Percentiles rank a stretch among this genome's conserved stretches.
Evolutionary conservation across 2,888 invertebrate genomes (phyloP).

Genomic region (Globia sparganii): DNA sequence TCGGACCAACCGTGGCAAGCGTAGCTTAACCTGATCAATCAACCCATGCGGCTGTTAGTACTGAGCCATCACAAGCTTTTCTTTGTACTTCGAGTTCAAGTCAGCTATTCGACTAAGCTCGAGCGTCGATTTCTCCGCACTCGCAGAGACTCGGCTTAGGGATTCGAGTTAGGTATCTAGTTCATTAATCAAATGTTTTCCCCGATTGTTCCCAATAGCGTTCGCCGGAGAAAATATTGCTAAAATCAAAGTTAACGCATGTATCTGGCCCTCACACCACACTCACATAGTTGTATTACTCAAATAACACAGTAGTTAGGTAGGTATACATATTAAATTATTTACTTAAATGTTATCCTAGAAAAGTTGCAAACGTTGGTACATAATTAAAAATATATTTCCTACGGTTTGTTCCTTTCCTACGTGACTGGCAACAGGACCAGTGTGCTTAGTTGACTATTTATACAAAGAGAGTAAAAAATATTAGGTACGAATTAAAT

Average conservation of each 20-base stretch:
- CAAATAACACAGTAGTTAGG: no score
- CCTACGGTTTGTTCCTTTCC: not conserved
- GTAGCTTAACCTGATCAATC: no score
- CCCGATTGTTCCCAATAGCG: constrained; percentile 49
- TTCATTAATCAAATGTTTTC: constrained; percentile 51
- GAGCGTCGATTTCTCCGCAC: constrained; percentile 27
- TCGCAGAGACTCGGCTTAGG: constrained; percentile 34
- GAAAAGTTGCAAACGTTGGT: not conserved
- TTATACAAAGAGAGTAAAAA: constrained; percentile 14
- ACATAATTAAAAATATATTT: constrained; percentile 13
- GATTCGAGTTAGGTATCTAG: constrained; percentile 39
- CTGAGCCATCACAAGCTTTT: no score
- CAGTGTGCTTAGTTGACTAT: constrained; percentile 14
- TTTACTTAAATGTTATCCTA: not conserved
- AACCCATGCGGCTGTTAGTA: no score
- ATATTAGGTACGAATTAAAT: constrained; percentile 9
- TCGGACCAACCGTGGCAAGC: not conserved
- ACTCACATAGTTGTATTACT: no score
- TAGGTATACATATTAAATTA: not conserved
- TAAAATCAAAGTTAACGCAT: constrained; percentile 25
- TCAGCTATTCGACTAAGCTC: constrained; percentile 5
- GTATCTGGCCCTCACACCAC: no score
- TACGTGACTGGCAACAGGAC: constrained; percentile 37
- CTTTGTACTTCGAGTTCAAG: constrained; percentile 10
- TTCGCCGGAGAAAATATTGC: constrained; percentile 22